Percentiles rank a stretch among this genome's conserved stretches.
Conservation (phyloP, 2,888 invertebrate species). For the Gortyna flavago region DNA sequence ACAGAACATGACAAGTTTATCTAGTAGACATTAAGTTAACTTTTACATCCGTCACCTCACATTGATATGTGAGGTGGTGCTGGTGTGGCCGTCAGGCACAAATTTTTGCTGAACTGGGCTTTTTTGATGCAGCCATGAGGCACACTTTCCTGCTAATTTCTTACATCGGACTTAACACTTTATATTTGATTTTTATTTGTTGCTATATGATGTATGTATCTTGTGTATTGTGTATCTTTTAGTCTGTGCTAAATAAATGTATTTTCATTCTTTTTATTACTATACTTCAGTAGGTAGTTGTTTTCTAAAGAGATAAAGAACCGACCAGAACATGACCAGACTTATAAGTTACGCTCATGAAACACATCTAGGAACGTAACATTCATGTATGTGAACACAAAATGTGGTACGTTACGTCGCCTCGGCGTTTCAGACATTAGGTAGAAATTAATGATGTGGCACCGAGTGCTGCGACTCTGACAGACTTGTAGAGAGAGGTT, state of each 20-base stretch:
- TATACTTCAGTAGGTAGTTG: not conserved
- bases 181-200: no score
- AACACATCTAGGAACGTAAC: conserved; percentile 52
- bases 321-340: not conserved
- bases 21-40: not conserved
- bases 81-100: no score
- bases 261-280: not conserved
- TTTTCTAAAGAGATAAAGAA: not conserved
- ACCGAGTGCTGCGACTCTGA: conserved; percentile 77
- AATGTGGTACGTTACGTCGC: conserved; percentile 78
- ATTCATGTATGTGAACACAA: conserved; percentile 74
- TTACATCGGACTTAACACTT: no score
- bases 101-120: no score
- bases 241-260: no score
- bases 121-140: no score
- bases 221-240: no score
- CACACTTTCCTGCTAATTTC: no score
- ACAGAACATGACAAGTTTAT: not conserved
- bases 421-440: conserved; percentile 82
- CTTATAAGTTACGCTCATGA: conserved; percentile 15
- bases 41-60: no score
- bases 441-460: conserved; percentile 86
- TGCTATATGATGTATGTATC: no score
- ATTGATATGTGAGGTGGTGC: no score
- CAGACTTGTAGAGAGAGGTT: conserved; percentile 78